A percentile compares a stretch with the other conserved stretches of the same genome.
Conservation (phyloP, 2,888 invertebrate species). For the Biston betularia region DNA sequence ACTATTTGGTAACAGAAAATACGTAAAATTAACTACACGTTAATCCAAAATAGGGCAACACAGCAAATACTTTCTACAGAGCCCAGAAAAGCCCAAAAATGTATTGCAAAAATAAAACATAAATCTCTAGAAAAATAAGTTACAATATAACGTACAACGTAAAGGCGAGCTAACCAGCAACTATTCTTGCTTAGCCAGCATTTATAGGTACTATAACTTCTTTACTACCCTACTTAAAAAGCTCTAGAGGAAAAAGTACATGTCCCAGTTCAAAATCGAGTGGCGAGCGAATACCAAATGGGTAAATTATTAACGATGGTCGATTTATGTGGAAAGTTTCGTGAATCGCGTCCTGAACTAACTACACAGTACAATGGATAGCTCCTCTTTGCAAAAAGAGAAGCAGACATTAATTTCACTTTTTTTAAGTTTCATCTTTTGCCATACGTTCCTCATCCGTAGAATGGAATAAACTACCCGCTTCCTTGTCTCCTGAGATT, state of each 20-base stretch:
- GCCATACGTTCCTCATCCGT: too few relatives aligned
- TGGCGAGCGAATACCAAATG: slow-evolving; percentile 57
- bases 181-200: slow-evolving; percentile 23
- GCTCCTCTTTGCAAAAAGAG: slow-evolving; percentile 39
- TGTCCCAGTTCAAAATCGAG: slow-evolving; percentile 34
- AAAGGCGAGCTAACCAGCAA: slow-evolving; percentile 13
- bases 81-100: not conserved
- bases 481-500: too few relatives aligned
- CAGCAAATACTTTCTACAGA: not conserved
- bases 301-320: slow-evolving; percentile 71
- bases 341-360: slow-evolving; percentile 63
- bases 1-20: too few relatives aligned
- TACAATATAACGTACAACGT: slow-evolving; percentile 14
- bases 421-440: too few relatives aligned
- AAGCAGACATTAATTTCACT: not conserved
- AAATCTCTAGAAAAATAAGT: slow-evolving; percentile 16
- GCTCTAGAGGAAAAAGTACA: slow-evolving; percentile 27
- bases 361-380: slow-evolving; percentile 48
- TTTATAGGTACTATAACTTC: slow-evolving; percentile 24
- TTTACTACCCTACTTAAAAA: slow-evolving; percentile 30
- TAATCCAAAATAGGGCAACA: not conserved
- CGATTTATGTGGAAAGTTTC: slow-evolving; percentile 75
- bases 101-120: not conserved
- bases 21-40: too few relatives aligned
- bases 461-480: too few relatives aligned